Evolutionary conservation across 2,888 invertebrate species (phyloP), one percentile per base, ranked within the genome.

Genomic region (Eristalinus sepulchralis): DNA sequence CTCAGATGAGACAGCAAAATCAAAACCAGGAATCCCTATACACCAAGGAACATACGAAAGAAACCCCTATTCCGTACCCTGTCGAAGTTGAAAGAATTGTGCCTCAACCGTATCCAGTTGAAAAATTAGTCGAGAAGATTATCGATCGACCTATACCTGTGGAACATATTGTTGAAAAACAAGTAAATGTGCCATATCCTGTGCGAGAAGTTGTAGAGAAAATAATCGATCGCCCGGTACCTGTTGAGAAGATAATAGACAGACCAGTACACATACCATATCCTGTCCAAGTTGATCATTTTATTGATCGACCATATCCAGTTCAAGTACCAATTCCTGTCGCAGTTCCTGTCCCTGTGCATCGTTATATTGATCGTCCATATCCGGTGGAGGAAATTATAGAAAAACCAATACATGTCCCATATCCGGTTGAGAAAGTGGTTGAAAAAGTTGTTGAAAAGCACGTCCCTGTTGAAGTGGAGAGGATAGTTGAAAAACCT

Each of bases 401-500:
- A 0, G 94, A 94, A 79, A 94, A 94, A 82, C 93, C 92, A 0
- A 91, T 94, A 20, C 93, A 94, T 9, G 88, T 92, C 1, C 93
- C 93, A 0, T 91, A 95, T 78, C 91, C 92, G 0, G 92, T 93
- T 0, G 90, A 63, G 92, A 90, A 93, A 64, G 92, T 94, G 1
- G 92, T 94, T 0, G 94, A 95, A 81, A 94, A 93, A 88, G 89
- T 94, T 0, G 92, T 95, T 0, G 94, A 95, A 87, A 94, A 94
- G 83, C 93, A 91, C 11, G 91, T 92, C 6, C 92, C 93, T 1
- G 90, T 92, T 8, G 91, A 92, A 75, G 90, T 92, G 2, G 91
- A 93, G 17, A 90, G 94, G 73, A 92, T 95, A 36, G 94, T 96
- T 0, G 95, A 95, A 89, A 95, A 94, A 88, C 94, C 94, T 0